Base-by-base conservation (phyloP, 2,888 invertebrate species). In the Zhengitettix transpicula region DNA sequence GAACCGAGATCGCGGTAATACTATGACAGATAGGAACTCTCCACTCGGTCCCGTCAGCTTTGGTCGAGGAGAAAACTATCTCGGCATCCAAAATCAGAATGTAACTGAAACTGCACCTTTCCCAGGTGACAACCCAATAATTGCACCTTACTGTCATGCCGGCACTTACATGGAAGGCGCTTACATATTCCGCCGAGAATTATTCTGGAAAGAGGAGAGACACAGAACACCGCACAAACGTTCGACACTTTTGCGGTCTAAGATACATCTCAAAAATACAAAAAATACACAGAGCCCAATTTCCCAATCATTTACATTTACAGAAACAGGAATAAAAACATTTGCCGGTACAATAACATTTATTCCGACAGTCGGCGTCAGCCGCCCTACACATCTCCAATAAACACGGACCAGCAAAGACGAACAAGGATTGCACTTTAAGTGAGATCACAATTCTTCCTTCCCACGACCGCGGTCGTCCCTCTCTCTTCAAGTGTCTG, bases 21-120 rank as follows among this genome's bases (percentile, higher is more conserved):
- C 60, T 59, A 61, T 56, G 55, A 60, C 60, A 54, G 40, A 64
- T 67, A 66, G 68, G 68, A 69, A 68, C 69, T 67, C 64, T 65
- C 63, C 64, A 64, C 63, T 65, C 67, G 64, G 63, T 65, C 61
- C 62, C 64, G 63, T 59, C 65, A 65, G 62, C 62, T 61, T 61
- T 61, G 63, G 60, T 60, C 61, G 61, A 61, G 58, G 56, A 59
- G 56, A 61, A 63, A 59, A 58, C 61, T 59, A 28, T 28, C 28
- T 28, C 28, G 7, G 28, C 28, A 28, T 28, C 28, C 28, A 28
- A 28, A 28, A 5, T 28, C 28, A 28, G 28, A 28, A 28, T 28
- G 3, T 28, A 28, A 28, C 7, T 5, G 28, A 28, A 28, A 28
- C 28, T 7, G 28, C 28, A 28, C 28, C 28, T 28, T 28, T 28